These are phyloP conservation scores for Anneissia japonica DNA, from an alignment of 35 echinoderm and acorn worm species.

Conservation along the genomic window DNA sequence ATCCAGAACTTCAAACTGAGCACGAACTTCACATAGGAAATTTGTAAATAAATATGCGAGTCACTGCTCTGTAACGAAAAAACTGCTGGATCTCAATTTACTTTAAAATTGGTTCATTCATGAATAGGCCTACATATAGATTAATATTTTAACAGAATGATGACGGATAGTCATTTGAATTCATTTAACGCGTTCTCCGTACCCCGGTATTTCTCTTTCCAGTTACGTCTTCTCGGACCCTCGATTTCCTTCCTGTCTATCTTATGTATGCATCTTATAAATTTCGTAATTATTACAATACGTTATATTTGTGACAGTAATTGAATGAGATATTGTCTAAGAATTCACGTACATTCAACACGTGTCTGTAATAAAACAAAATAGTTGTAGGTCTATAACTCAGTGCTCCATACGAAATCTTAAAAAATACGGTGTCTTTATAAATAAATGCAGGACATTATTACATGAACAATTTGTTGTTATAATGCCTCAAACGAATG, in stretches of 20 bases:
- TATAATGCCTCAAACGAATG: too few species aligned
- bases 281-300: neutral
- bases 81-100: too few species aligned
- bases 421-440: too few species aligned
- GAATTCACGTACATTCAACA: neutral
- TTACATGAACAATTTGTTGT: too few species aligned
- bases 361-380: neutral
- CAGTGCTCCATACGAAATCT: too few species aligned
- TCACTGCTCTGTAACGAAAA: neutral
- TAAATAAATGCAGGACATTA: too few species aligned
- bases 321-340: neutral
- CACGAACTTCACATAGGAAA: neutral
- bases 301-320: neutral
- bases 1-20: neutral
- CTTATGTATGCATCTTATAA: neutral
- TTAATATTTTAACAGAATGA: too few species aligned
- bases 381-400: too few species aligned
- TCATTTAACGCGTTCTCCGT: too few species aligned
- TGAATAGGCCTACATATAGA: too few species aligned
- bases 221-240: neutral
- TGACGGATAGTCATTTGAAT: too few species aligned
- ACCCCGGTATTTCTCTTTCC: neutral
- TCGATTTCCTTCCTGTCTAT: neutral
- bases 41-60: neutral
- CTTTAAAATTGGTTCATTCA: too few species aligned